These are phyloP conservation scores for Polypterus bichir DNA, from an alignment of 2,113 vertebrate species.

Conservation along the genomic window DNA sequence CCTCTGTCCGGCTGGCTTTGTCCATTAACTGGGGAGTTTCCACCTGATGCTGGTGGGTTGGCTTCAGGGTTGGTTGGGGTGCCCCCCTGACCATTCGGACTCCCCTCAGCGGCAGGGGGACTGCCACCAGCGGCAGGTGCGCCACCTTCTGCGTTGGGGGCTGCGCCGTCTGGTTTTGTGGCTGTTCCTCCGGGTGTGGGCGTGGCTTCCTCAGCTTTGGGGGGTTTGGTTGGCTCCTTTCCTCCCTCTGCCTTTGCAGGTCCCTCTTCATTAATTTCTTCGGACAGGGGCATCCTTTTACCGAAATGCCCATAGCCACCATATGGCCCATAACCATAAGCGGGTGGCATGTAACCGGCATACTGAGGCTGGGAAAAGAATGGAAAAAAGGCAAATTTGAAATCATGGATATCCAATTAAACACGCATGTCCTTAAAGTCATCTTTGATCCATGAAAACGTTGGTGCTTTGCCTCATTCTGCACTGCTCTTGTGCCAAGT, in stretches of 20 bases:
- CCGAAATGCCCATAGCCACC: background rate
- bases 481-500: too few relatives aligned
- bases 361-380: background rate
- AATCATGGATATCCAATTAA: too few relatives aligned
- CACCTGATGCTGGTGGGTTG: background rate
- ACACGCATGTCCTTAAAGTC: too few relatives aligned
- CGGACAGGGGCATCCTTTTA: background rate
- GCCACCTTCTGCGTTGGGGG: background rate
- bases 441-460: too few relatives aligned
- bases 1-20: background rate
- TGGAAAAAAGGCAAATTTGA: background rate
- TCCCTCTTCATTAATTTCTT: background rate
- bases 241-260: background rate
- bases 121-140: background rate
- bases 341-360: background rate
- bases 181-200: background rate
- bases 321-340: too few relatives aligned
- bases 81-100: background rate
- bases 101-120: background rate
- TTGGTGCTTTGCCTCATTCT: too few relatives aligned
- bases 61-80: background rate
- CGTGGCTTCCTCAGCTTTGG: background rate
- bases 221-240: background rate
- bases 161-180: background rate
- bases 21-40: background rate